phyloP scores from a whole-genome alignment of 2,888 invertebrate species.

The Metalampra italica region DNA sequence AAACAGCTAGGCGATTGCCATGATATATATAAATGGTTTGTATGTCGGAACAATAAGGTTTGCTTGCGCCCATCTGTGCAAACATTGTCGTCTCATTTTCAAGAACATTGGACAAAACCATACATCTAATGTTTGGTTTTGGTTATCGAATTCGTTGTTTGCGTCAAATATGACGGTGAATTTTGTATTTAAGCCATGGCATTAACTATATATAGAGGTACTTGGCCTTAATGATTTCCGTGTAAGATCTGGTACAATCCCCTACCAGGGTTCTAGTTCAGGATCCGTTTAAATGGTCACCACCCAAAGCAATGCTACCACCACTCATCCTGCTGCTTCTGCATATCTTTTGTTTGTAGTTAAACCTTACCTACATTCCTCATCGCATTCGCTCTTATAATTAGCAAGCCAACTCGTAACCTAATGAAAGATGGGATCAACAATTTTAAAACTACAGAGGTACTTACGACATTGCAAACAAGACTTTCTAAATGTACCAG shows the following conservation, averaged over 20 bases:
- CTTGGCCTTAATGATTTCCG: neutral
- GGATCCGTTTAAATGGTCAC: too few species aligned
- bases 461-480: neutral
- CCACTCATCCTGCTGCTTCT: too few species aligned
- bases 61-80: slow-evolving; percentile 30
- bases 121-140: neutral
- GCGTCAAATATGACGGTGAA: neutral
- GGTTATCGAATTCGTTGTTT: too few species aligned
- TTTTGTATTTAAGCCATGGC: neutral
- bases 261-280: too few species aligned
- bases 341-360: neutral
- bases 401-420: neutral
- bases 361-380: neutral
- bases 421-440: slow-evolving; percentile 7
- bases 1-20: neutral
- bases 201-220: too few species aligned
- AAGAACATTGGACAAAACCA: neutral
- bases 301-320: too few species aligned
- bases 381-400: neutral
- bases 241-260: too few species aligned
- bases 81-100: slow-evolving; percentile 23
- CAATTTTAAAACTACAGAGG: neutral
- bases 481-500: neutral
- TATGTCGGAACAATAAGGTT: neutral
- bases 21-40: neutral